Evolutionary conservation across 1,140 invertebrate species (phyloP).

Genomic region (Meloidogyne floridensis): DNA sequence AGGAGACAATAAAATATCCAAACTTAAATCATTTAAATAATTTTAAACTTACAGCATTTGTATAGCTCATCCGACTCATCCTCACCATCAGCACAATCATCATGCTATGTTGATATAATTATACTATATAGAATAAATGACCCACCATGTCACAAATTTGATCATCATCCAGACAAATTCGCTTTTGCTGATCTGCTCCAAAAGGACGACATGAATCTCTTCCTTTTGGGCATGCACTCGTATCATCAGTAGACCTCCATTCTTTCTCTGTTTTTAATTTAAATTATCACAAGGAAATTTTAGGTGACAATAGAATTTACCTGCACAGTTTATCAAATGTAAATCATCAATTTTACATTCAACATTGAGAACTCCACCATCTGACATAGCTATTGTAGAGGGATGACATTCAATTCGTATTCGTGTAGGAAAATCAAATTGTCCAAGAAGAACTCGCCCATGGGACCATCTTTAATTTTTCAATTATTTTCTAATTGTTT

Average conservation of each 20-base stretch:
- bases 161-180: conserved; percentile 1
- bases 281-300: neutral
- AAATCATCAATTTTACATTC: conserved; percentile 52
- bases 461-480: conserved; percentile 42
- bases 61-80: conserved; percentile 46
- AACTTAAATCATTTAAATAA: conserved; percentile 14
- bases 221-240: neutral
- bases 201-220: conserved; percentile 4
- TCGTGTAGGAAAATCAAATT: conserved; percentile 49
- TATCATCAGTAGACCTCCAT: conserved; percentile 1
- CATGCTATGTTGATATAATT: conserved; percentile 46
- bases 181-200: neutral
- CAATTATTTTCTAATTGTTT: conserved; percentile 12
- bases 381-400: conserved; percentile 1
- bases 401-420: conserved; percentile 55
- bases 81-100: conserved; percentile 46
- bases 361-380: conserved; percentile 31
- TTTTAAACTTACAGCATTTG: conserved; percentile 43
- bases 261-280: neutral
- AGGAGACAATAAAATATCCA: neutral
- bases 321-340: conserved; percentile 46
- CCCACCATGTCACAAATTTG: conserved; percentile 30
- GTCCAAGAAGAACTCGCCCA: conserved; percentile 46
- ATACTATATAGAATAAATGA: neutral
- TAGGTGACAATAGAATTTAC: conserved; percentile 3